Conservation (phyloP, 64 coral and sea anemone genomes). For the Trachythela sp. region DNA sequence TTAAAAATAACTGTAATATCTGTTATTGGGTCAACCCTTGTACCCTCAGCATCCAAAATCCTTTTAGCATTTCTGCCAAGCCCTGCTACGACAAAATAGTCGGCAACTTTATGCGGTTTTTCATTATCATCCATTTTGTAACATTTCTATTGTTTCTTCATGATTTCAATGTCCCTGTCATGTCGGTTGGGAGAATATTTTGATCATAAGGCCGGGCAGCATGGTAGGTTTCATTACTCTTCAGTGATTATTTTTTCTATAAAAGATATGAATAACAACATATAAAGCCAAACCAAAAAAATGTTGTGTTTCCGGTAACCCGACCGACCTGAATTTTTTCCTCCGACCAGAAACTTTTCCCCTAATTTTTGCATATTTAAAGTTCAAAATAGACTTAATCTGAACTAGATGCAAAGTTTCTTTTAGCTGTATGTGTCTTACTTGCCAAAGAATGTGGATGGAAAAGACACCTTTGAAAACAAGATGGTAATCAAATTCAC, state of each 20-base stretch:
- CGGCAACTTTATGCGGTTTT: slow-evolving; percentile 86
- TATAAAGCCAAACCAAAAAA: too few relatives aligned
- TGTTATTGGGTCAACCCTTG: slow-evolving; percentile 76
- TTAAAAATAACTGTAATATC: slow-evolving; percentile 91
- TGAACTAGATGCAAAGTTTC: too few relatives aligned
- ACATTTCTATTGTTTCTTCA: neutral
- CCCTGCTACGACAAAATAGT: slow-evolving; percentile 97
- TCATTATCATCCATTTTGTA: slow-evolving; percentile 69
- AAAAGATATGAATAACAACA: neutral
- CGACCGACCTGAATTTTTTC: too few relatives aligned
- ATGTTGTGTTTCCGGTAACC: too few relatives aligned
- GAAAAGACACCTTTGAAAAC: too few relatives aligned
- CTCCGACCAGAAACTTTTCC: too few relatives aligned
- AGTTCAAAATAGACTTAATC: too few relatives aligned
- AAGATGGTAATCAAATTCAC: too few relatives aligned
- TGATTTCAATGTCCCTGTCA: neutral
- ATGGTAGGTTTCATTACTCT: neutral
- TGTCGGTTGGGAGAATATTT: neutral
- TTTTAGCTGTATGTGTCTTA: too few relatives aligned
- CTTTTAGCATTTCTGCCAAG: slow-evolving; percentile 58
- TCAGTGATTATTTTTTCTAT: neutral
- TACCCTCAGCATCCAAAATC: slow-evolving; percentile 53
- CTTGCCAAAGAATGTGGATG: too few relatives aligned
- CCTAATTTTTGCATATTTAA: too few relatives aligned
- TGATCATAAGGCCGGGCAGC: neutral